Evolutionary conservation across 2,113 vertebrate species (phyloP).

Genomic region (Boleophthalmus pectinirostris): DNA sequence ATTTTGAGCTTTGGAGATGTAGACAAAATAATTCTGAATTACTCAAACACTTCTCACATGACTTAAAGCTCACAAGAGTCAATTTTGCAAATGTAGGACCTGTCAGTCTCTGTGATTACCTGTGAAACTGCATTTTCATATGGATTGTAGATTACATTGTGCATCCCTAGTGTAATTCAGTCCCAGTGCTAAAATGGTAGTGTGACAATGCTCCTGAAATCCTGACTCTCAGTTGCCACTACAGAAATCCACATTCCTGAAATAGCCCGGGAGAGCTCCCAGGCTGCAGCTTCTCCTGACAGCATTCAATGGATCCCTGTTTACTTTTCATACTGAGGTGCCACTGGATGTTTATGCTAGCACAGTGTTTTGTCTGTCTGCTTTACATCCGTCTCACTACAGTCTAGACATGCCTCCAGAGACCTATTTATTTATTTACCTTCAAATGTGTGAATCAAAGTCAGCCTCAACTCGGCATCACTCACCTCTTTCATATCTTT

Average conservation of each 20-base stretch:
- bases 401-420: conserved; percentile 33
- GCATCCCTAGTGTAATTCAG: neutral
- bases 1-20: no score
- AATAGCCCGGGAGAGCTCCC: conserved; percentile 17
- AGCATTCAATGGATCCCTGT: conserved; percentile 42
- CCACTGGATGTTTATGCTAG: conserved; percentile 47
- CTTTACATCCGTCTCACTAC: neutral
- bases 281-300: conserved; percentile 34
- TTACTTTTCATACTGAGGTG: conserved; percentile 43
- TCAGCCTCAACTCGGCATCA: neutral
- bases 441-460: conserved; percentile 1
- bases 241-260: neutral
- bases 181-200: neutral
- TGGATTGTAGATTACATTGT: neutral
- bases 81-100: no score
- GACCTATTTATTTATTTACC: neutral
- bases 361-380: conserved; percentile 32
- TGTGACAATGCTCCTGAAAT: neutral
- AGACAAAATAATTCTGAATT: no score
- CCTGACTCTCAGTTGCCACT: neutral
- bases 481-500: neutral
- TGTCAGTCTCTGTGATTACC: no score
- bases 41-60: no score
- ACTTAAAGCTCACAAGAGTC: no score
- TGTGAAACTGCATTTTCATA: neutral